Conservation (phyloP, 1,140 invertebrate genomes). For the Amphibalanus amphitrite region DNA sequence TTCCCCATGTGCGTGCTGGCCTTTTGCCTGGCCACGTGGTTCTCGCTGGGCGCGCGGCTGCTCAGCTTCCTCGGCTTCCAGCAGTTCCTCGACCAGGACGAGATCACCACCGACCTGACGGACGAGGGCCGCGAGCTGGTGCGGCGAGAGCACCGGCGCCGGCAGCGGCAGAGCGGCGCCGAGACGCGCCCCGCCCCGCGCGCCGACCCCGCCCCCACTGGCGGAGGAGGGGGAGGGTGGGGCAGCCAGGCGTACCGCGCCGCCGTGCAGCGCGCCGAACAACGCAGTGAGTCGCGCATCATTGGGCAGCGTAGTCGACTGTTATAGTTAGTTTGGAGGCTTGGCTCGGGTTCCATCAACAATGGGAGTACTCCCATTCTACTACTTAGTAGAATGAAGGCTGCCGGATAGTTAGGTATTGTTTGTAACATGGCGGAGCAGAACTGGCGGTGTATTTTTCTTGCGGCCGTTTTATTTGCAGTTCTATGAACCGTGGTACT, state of each 20-base stretch:
- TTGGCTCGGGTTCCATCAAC: too few relatives aligned
- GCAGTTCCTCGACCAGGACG: constrained; percentile 75
- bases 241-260: not conserved
- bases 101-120: constrained; percentile 77
- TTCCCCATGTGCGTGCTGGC: constrained; percentile 93
- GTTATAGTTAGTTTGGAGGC: too few relatives aligned
- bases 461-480: too few relatives aligned
- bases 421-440: too few relatives aligned
- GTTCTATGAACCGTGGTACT: too few relatives aligned
- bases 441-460: too few relatives aligned
- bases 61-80: constrained; percentile 79
- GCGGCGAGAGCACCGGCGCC: not conserved
- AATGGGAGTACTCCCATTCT: too few relatives aligned
- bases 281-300: not conserved
- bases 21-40: constrained; percentile 87
- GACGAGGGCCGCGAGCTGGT: constrained; percentile 77
- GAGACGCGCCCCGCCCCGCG: not conserved
- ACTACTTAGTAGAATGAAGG: too few relatives aligned
- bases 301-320: too few relatives aligned
- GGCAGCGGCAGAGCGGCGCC: not conserved
- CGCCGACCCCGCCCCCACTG: too few relatives aligned
- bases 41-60: constrained; percentile 75
- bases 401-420: too few relatives aligned
- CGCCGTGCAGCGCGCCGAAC: not conserved
- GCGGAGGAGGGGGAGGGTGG: not conserved